A percentile compares a stretch with the other conserved stretches of the same genome.
Evolutionary conservation across 2,797 vertebrate genomes (phyloP).

Genomic region (Spondyliosoma cantharus): DNA sequence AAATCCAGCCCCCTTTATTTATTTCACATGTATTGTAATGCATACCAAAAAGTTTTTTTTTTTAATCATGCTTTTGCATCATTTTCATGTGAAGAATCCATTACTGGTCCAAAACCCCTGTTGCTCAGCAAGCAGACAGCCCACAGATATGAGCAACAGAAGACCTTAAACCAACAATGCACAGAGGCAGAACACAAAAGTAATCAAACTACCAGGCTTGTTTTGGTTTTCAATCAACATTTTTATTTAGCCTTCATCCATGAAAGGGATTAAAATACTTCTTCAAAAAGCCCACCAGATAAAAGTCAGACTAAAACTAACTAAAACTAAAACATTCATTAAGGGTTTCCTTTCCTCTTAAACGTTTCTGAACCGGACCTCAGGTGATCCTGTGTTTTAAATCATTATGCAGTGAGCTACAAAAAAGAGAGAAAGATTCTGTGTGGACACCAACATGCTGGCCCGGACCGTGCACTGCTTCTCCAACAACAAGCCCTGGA

Average conservation of each 20-base stretch:
- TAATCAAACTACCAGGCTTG: not conserved
- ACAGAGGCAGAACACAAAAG: not conserved
- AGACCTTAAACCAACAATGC: not conserved
- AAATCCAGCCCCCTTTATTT: not conserved
- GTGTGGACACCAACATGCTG: no score
- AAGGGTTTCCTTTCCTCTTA: not conserved
- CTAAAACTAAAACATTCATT: not conserved
- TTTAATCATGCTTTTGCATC: not conserved
- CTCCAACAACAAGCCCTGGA: no score
- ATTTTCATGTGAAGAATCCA: not conserved
- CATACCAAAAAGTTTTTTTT: not conserved
- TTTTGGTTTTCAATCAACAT: not conserved
- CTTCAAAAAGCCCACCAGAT: not conserved
- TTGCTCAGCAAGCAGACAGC: not conserved
- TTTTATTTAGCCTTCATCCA: constrained; percentile 11
- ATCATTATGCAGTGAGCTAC: not conserved
- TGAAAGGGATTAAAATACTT: not conserved
- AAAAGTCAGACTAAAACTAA: not conserved
- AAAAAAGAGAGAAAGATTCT: not conserved
- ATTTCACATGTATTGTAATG: not conserved
- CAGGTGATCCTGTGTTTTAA: not conserved
- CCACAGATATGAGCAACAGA: not conserved
- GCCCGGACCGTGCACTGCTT: no score
- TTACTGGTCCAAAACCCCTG: not conserved
- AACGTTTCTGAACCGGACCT: not conserved